Conservation (phyloP, 2,888 invertebrate genomes). For the Tipula unca region DNA sequence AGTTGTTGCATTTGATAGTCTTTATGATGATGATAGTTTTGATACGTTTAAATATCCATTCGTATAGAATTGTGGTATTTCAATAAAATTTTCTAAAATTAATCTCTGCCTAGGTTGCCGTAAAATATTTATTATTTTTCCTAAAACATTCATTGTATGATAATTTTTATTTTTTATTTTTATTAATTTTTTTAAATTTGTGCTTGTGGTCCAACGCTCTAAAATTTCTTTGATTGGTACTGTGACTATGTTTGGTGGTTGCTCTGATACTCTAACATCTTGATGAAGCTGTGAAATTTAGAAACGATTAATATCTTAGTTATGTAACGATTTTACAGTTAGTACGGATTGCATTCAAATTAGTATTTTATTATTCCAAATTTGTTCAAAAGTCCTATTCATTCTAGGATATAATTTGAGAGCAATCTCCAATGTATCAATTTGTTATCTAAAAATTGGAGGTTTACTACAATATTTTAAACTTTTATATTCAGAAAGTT, state of each 20-base stretch:
- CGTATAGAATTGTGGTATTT: conserved; percentile 42
- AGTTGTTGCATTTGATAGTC: background rate
- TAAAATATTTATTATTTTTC: conserved; percentile 39
- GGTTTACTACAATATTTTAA: no score
- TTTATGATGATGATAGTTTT: conserved; percentile 1
- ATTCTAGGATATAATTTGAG: no score
- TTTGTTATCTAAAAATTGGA: no score
- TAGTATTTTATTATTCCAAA: no score
- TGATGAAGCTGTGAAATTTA: conserved; percentile 27
- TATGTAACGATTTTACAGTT: no score
- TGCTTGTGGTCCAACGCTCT: conserved; percentile 35
- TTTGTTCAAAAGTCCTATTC: no score
- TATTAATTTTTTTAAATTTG: conserved; percentile 34
- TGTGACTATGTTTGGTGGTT: conserved; percentile 31
- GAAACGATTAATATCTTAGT: background rate
- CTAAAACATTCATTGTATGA: conserved; percentile 37
- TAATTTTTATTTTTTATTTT: conserved; percentile 36
- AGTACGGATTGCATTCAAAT: no score
- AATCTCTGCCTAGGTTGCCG: conserved; percentile 35
- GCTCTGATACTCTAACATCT: conserved; percentile 25
- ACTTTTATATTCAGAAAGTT: no score
- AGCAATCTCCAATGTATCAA: no score
- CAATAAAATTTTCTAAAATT: conserved; percentile 30
- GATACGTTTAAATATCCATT: conserved; percentile 33
- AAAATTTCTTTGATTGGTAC: conserved; percentile 36